A percentile compares a stretch with the other conserved stretches of the same genome.
phyloP scores from a whole-genome alignment of 2,797 vertebrate genomes.

The Knipowitschia caucasica region DNA sequence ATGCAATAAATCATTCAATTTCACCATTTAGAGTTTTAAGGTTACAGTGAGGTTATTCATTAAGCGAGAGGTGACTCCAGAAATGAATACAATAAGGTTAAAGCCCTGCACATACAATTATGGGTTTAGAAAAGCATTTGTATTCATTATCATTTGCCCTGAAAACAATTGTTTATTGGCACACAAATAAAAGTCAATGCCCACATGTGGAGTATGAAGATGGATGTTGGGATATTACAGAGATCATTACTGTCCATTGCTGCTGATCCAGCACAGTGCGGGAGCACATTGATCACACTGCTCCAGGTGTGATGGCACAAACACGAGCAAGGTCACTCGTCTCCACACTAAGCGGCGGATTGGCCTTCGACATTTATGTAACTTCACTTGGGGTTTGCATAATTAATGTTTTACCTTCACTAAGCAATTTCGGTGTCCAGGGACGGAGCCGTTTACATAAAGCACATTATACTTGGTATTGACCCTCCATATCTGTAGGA shows the following conservation, averaged over 20 bases:
- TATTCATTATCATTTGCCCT: conserved; percentile 61
- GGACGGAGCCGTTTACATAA: conserved; percentile 89
- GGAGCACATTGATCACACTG: conserved; percentile 55
- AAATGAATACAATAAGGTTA: conserved; percentile 5
- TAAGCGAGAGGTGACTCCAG: background rate
- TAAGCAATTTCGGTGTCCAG: conserved; percentile 89
- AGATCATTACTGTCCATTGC: conserved; percentile 39
- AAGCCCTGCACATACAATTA: background rate
- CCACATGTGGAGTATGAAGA: conserved; percentile 42
- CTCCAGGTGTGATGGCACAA: conserved; percentile 42
- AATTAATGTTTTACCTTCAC: conserved; percentile 81
- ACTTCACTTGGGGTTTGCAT: conserved; percentile 9
- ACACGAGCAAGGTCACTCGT: conserved; percentile 58
- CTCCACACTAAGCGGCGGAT: conserved; percentile 24
- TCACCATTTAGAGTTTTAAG: conserved; percentile 1
- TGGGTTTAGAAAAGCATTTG: conserved; percentile 43
- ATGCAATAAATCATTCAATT: conserved; percentile 7
- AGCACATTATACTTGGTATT: conserved; percentile 89
- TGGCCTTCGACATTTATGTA: conserved; percentile 41
- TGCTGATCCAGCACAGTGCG: conserved; percentile 57
- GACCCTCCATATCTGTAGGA: conserved; percentile 88
- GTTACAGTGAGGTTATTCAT: conserved; percentile 2
- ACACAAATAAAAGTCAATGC: conserved; percentile 17
- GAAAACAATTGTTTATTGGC: conserved; percentile 38
- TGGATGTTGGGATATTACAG: conserved; percentile 49